Percentiles rank a stretch among this genome's conserved stretches.
phyloP scores from a whole-genome alignment of 2,888 invertebrate species.

The Psococerastis gibbosa region DNA sequence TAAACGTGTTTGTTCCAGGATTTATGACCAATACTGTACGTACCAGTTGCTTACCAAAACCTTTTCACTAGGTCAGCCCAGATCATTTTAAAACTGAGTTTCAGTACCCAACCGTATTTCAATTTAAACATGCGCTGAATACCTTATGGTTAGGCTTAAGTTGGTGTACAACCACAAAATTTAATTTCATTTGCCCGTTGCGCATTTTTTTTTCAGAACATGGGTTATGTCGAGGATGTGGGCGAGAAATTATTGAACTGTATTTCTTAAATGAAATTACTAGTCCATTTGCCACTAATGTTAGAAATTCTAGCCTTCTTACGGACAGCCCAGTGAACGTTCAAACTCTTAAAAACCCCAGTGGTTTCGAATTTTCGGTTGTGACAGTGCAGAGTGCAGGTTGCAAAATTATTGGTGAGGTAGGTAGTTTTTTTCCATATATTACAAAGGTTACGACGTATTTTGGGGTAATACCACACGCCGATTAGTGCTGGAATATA shows the following conservation, averaged over 20 bases:
- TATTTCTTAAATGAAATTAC: neutral
- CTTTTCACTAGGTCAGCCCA: no score
- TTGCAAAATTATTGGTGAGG: neutral
- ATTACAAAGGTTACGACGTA: no score
- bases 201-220: neutral
- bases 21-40: no score
- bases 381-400: neutral
- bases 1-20: no score
- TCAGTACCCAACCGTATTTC: no score
- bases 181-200: neutral
- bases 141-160: no score
- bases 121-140: neutral
- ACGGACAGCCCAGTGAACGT: neutral
- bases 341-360: neutral
- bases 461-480: no score
- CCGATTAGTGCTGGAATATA: no score
- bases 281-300: neutral
- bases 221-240: neutral
- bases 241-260: conserved; percentile 1
- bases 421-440: no score
- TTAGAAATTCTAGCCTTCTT: neutral
- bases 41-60: no score
- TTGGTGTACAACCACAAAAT: no score
- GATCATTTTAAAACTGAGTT: no score
- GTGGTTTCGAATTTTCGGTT: neutral